Base-by-base conservation (phyloP, 2,888 invertebrate genomes). In the Diloba caeruleocephala region DNA sequence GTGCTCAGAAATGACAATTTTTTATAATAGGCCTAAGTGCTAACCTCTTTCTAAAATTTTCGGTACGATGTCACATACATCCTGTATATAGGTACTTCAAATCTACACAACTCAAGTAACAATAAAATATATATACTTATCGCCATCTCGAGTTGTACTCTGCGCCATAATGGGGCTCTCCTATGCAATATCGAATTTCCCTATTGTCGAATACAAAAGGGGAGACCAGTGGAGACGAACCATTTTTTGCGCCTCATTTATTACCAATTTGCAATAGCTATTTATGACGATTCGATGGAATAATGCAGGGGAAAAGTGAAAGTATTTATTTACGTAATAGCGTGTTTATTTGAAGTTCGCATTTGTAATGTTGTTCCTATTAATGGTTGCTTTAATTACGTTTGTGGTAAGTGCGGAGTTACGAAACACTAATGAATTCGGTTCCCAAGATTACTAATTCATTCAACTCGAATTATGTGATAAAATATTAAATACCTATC, bases 231-330 rank as follows among this genome's bases (percentile, higher is more conserved):
- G 64, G 57, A 21, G 45, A 75, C 45, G 69, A 50, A 66, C 77
- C 80, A 4, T 81, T 82, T 81, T 82, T 82, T 79, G 75, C 78
- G 76, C 71, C 78, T 82, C 83, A 80, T 83, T 84, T 84, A 80
- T 82, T 84, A 81, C 78, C 83, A 82, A 86, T 86, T 84, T 83
- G 78, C 75, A 78, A 77, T 73, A 79, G 79, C 80, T 78, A 80
- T 82, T 82, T 80, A 78, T 82, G 79, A 81, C 81, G 73, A 76
- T 76, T 78, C 72, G 69, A 74, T 62, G 46, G 63, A 60, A 66
- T 66, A 71, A 71, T 52, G 46, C 43, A 44, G 66, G 65, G 66
- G 66, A 70, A 33, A 68, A 66, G 68, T 63, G 6, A 21, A 21
- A 58, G 65, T 55, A 64, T 57, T 70, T 79, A 53, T 66, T 64